A percentile compares a stretch with the other conserved stretches of the same genome.
Evolutionary conservation across 2,888 invertebrate genomes (phyloP).

Genomic region (Lithophane leautieri): DNA sequence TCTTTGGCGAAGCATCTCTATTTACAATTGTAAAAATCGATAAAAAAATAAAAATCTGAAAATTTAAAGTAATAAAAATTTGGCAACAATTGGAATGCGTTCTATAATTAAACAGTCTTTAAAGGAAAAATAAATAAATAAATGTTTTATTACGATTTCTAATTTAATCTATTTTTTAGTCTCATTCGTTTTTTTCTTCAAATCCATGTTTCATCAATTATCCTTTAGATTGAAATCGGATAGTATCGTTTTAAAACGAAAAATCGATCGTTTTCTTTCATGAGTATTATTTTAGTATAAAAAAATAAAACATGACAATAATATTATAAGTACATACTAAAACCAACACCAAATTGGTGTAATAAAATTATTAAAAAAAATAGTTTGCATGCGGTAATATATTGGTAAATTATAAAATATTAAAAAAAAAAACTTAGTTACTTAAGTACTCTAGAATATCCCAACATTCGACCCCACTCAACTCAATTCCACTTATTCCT

Average conservation of each 20-base stretch:
- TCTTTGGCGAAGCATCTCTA: conserved; percentile 85
- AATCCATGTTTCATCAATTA: conserved; percentile 63
- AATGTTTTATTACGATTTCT: conserved; percentile 53
- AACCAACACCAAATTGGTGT: conserved; percentile 22
- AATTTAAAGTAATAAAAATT: conserved; percentile 52
- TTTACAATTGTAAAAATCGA: conserved; percentile 76
- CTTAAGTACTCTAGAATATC: background rate
- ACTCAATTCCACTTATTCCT: conserved; percentile 38
- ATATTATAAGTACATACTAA: background rate
- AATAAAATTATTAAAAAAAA: background rate
- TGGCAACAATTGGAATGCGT: conserved; percentile 61
- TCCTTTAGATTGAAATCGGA: conserved; percentile 40
- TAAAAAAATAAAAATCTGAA: conserved; percentile 64
- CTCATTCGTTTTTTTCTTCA: conserved; percentile 65
- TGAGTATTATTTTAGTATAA: conserved; percentile 21
- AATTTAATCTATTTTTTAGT: conserved; percentile 60
- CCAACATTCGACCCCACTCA: conserved; percentile 8
- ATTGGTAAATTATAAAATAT: conserved; percentile 10
- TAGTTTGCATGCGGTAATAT: conserved; percentile 58
- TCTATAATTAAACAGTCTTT: conserved; percentile 65
- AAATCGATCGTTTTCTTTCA: conserved; percentile 2
- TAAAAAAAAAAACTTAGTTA: background rate
- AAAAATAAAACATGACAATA: conserved; percentile 5
- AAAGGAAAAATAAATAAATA: conserved; percentile 59
- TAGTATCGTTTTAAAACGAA: conserved; percentile 15